A percentile compares a stretch with the other conserved stretches of the same genome.
Evolutionary conservation across 2,797 vertebrate genomes (phyloP).

Genomic region (Leptodactylus fallax): DNA sequence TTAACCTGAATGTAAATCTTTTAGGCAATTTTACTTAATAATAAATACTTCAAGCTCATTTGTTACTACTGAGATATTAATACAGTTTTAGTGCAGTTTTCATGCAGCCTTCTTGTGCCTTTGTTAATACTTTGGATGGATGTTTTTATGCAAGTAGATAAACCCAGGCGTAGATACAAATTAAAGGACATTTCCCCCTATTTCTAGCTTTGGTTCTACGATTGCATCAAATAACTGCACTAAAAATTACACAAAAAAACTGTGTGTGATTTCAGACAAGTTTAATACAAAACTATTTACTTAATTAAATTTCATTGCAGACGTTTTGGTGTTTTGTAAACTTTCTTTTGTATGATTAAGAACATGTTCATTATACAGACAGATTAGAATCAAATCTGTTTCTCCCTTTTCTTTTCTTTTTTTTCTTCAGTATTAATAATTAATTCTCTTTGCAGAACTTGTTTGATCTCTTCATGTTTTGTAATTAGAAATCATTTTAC

Average conservation of each 20-base stretch:
- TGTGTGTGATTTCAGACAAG: not conserved
- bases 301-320: slow-evolving; percentile 39
- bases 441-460: slow-evolving; percentile 49
- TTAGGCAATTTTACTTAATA: not conserved
- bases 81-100: not conserved
- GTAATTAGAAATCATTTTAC: slow-evolving; percentile 38
- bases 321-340: slow-evolving; percentile 46
- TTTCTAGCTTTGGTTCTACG: not conserved
- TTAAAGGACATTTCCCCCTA: not conserved
- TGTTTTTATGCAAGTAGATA: not conserved
- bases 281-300: slow-evolving; percentile 1
- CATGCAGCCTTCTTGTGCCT: no score
- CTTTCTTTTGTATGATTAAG: slow-evolving; percentile 48
- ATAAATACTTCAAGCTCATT: not conserved
- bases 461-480: slow-evolving; percentile 50
- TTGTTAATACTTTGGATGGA: not conserved
- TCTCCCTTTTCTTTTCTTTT: slow-evolving; percentile 14
- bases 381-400: slow-evolving; percentile 52
- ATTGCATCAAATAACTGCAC: not conserved
- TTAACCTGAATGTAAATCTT: not conserved
- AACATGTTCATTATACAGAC: slow-evolving; percentile 25
- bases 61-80: not conserved
- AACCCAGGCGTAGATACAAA: not conserved
- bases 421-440: slow-evolving; percentile 46
- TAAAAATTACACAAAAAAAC: not conserved